Evolutionary conservation across 2,888 invertebrate genomes (phyloP), one percentile per base, ranked within the genome.

Genomic region (Himalopsyche japonica): DNA sequence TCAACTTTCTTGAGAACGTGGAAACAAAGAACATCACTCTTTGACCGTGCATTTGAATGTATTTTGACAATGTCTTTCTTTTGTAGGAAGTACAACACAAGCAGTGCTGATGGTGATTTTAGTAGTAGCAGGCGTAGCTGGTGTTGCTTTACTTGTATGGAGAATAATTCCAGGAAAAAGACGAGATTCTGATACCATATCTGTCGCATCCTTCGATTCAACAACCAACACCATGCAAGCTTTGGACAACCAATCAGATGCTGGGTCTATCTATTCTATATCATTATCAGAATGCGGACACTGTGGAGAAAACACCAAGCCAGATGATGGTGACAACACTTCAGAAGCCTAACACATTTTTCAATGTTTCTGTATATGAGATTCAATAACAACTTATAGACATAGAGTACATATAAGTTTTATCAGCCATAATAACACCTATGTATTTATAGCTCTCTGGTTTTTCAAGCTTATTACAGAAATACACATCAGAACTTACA

Each of bases 41-140:
- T n/a, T n/a, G n/a, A n/a, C n/a, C n/a, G n/a, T n/a, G n/a, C n/a
- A n/a, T n/a, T n/a, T n/a, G n/a, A n/a, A n/a, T n/a, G n/a, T n/a
- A n/a, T n/a, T n/a, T n/a, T n/a, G n/a, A n/a, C n/a, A n/a, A n/a
- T n/a, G n/a, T 30, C 7, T 47, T 83, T 57, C 80, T 84, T 83
- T 91, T 91, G 24, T 90, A 93, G 93, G 91, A 88, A 90, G 90
- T 88, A 90, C 91, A 85, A 92, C 92, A 24, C 92, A 92, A 88
- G 90, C 93, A 76, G 90, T 91, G 4, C 87, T 94, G 64, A 93
- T 94, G 47, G 92, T 93, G 89, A 93, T 94, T 88, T 88, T 94
- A 83, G 93, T 93, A 81, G 92, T 93, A n/a, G 92, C 93, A 24
- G 93, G 93, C 32, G 92, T 94, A 84, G 93, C 93, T 32, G 93